Evolutionary conservation across 2,797 vertebrate genomes (phyloP), one percentile per base, ranked within the genome.

Genomic region (Hyperoplus lanceolatus): DNA sequence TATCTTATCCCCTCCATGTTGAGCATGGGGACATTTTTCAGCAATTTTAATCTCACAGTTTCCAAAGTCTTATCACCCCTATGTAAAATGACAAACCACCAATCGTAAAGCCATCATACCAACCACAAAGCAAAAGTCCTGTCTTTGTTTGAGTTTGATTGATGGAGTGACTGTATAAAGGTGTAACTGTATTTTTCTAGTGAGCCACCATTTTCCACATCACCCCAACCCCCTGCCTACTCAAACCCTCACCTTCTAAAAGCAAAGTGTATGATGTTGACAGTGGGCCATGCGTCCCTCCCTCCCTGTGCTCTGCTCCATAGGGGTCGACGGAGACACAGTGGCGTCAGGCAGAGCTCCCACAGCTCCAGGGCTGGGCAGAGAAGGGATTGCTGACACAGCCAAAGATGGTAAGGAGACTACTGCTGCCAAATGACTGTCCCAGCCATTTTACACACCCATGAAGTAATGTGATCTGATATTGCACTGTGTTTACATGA

Each of bases 291-390:
- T 95, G 87, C 86, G 48, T 81, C 87, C 90, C 89, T 83, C 84
- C 91, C 92, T 93, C 93, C 94, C 87, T 94, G 84, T 94, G 90
- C 92, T 94, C 91, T 81, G 88, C 92, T 94, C 92, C 87, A 76
- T 94, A 96, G 96, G 95, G 96, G 94, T 96, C 96, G 94, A 96
- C 96, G 94, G 96, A 96, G 95, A 96, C 96, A 95, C 96, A 96
- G 95, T 96, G 96, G 96, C 95, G 96, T 95, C 96, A 96, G 93
- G 95, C 95, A 94, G 96, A 96, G 90, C 95, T 96, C 93, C 96
- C 96, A 86, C 96, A 96, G 95, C 96, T 96, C 92, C 96, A 96
- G 95, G 95, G 96, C 95, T 96, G 96, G 96, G 95, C 96, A 95
- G 96, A 96, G 94, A 96, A 96, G 93, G 96, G 96, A 95, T 92